A percentile compares a stretch with the other conserved stretches of the same genome.
These are phyloP conservation scores for Gonocerus acuteangulatus DNA, from an alignment of 2,888 invertebrate genomes.

Conservation along the genomic window DNA sequence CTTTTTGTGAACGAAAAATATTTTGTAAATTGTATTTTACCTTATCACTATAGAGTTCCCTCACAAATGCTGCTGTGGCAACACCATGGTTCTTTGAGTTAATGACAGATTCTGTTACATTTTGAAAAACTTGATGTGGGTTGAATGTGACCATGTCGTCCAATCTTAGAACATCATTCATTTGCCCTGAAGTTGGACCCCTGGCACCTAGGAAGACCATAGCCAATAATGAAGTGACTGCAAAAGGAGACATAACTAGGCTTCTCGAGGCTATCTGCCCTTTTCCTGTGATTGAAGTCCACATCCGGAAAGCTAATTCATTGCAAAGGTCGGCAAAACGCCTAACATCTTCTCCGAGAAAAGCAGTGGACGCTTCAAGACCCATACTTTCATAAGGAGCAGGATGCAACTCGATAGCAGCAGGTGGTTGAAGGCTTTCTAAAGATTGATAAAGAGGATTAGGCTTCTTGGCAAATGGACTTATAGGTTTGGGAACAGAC, in stretches of 20 bases:
- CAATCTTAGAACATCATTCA: constrained; percentile 75
- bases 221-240: constrained; percentile 74
- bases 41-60: constrained; percentile 75
- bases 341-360: constrained; percentile 65
- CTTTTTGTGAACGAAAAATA: too few species aligned
- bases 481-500: neutral
- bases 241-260: constrained; percentile 74
- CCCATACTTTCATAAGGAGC: constrained; percentile 56
- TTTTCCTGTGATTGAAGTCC: constrained; percentile 59
- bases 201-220: constrained; percentile 84
- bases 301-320: constrained; percentile 75
- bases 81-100: constrained; percentile 59
- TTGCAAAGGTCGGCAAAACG: constrained; percentile 74
- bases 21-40: constrained; percentile 36
- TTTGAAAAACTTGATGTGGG: constrained; percentile 77
- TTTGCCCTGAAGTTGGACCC: constrained; percentile 79
- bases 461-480: constrained; percentile 24
- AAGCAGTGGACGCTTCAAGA: constrained; percentile 64
- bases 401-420: constrained; percentile 49
- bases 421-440: constrained; percentile 38
- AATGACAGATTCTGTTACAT: constrained; percentile 70
- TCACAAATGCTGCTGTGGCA: constrained; percentile 69
- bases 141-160: constrained; percentile 87
- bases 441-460: constrained; percentile 27
- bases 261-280: constrained; percentile 59